Conservation (phyloP, 2,888 invertebrate species). For the Macropis europaea region DNA sequence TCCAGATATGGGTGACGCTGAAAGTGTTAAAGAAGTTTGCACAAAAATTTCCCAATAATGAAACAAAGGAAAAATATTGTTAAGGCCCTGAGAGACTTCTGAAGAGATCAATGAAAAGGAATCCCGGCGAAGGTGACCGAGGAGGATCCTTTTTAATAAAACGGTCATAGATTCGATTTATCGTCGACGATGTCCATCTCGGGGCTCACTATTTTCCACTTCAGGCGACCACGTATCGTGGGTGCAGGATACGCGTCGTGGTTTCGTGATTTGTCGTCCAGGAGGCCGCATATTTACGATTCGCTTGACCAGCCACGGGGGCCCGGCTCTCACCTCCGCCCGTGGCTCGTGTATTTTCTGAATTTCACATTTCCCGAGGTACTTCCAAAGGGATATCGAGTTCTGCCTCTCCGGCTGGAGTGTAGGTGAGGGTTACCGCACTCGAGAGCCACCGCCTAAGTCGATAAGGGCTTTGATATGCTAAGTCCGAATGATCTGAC, state of each 20-base stretch:
- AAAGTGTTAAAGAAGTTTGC: too few relatives aligned
- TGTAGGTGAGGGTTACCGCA: conserved; percentile 49
- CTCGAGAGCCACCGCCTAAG: conserved; percentile 55
- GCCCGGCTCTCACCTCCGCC: neutral
- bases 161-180: conserved; percentile 43
- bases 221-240: conserved; percentile 35
- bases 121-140: neutral
- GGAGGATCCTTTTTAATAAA: conserved; percentile 26
- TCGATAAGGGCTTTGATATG: conserved; percentile 74
- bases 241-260: conserved; percentile 19
- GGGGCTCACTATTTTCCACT: conserved; percentile 48
- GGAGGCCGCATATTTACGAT: conserved; percentile 53
- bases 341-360: conserved; percentile 58
- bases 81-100: too few relatives aligned
- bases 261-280: conserved; percentile 52
- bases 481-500: conserved; percentile 70
- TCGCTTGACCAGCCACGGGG: conserved; percentile 40
- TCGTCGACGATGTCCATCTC: conserved; percentile 34
- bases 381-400: conserved; percentile 65
- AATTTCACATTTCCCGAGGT: conserved; percentile 67
- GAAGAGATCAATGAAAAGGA: too few relatives aligned
- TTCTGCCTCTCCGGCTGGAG: conserved; percentile 53
- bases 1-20: too few relatives aligned
- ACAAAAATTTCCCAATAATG: too few relatives aligned
- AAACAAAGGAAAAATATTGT: too few relatives aligned